Conservation (phyloP, 1,140 invertebrate species). For the Drosophila prosaltans region DNA sequence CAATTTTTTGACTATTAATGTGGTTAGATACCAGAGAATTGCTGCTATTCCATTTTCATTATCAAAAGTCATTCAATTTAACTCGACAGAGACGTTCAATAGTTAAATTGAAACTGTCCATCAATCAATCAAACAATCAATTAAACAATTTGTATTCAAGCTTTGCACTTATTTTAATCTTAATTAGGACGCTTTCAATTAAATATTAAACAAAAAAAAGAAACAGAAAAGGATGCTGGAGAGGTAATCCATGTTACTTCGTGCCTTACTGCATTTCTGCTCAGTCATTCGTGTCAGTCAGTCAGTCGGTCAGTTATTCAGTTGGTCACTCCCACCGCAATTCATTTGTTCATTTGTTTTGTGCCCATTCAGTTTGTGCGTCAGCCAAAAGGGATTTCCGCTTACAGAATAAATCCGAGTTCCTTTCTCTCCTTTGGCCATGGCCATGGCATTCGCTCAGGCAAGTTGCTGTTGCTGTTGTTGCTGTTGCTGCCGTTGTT, state of each 20-base stretch:
- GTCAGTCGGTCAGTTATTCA: constrained; percentile 2
- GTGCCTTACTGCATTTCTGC: constrained; percentile 26
- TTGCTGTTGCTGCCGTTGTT: neutral
- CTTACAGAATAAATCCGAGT: constrained; percentile 38
- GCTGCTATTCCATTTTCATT: no score
- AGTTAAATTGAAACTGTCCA: neutral
- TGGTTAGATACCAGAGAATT: no score
- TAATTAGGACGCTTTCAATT: constrained; percentile 19
- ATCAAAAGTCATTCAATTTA: no score
- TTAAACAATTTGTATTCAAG: neutral
- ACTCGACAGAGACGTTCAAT: no score
- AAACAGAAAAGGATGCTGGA: neutral
- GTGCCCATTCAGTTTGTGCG: constrained; percentile 25
- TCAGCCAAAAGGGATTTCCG: constrained; percentile 46
- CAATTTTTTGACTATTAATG: no score
- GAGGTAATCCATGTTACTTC: constrained; percentile 10
- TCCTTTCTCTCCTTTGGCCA: constrained; percentile 1
- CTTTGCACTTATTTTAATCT: neutral
- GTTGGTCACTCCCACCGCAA: constrained; percentile 29
- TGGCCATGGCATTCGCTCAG: constrained; percentile 19
- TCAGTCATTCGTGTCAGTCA: constrained; percentile 19
- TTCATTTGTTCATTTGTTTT: constrained; percentile 20
- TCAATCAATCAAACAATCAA: constrained; percentile 6
- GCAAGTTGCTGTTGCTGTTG: neutral
- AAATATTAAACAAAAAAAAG: neutral